Evolutionary conservation across 2,888 invertebrate species (phyloP).

Genomic region (Leptarthrus brevirostris): DNA sequence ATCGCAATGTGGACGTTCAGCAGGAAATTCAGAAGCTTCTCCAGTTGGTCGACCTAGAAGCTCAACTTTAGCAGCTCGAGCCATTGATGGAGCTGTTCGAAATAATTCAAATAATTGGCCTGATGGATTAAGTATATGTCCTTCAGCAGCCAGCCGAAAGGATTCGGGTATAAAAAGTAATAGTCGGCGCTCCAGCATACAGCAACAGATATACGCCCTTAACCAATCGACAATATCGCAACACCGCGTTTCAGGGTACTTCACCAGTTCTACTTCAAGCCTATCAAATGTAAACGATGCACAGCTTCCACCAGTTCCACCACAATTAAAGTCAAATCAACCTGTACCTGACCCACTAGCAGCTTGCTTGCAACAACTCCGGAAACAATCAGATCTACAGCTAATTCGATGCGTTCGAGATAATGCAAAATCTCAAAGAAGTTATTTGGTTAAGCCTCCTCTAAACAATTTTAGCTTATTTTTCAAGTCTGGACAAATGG

Average conservation of each 20-base stretch:
- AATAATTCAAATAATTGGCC: conserved; percentile 63
- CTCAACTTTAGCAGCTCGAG: conserved; percentile 67
- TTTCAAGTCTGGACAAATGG: conserved; percentile 84
- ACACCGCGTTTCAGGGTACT: conserved; percentile 88
- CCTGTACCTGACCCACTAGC: conserved; percentile 75
- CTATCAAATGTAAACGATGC: conserved; percentile 65
- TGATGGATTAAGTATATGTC: conserved; percentile 78
- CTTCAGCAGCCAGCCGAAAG: conserved; percentile 84
- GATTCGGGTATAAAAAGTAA: conserved; percentile 90
- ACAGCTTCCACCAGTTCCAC: conserved; percentile 67
- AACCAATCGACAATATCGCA: conserved; percentile 80
- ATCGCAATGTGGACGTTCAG: conserved; percentile 75
- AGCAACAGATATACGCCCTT: conserved; percentile 79
- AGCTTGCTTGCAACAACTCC: conserved; percentile 80
- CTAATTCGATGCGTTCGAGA: conserved; percentile 88
- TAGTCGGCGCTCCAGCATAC: conserved; percentile 86
- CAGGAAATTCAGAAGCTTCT: conserved; percentile 68
- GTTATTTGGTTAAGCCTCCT: conserved; percentile 88
- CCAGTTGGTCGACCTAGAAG: conserved; percentile 67
- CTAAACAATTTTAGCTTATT: conserved; percentile 83
- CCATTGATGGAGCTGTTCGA: conserved; percentile 39
- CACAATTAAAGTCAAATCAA: conserved; percentile 57
- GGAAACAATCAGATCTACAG: conserved; percentile 90
- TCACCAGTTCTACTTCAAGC: conserved; percentile 85
- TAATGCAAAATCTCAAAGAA: conserved; percentile 84